phyloP scores from a whole-genome alignment of 2,888 invertebrate genomes.

The Aricia artaxerxes region DNA sequence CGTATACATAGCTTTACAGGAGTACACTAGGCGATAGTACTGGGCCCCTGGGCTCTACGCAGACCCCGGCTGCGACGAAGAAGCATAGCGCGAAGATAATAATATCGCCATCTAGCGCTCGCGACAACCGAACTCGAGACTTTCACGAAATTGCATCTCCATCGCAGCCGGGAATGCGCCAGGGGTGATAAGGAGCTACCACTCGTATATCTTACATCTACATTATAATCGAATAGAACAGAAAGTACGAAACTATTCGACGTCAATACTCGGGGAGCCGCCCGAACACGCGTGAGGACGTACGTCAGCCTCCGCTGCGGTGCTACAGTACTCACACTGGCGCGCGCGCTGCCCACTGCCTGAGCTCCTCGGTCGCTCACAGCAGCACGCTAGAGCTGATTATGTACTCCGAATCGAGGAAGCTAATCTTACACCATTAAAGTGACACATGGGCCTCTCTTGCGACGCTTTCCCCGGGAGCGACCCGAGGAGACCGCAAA shows the following conservation, averaged over 20 bases:
- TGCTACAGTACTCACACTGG: slow-evolving; percentile 14
- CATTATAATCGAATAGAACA: slow-evolving; percentile 25
- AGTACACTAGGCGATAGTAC: slow-evolving; percentile 41
- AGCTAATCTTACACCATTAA: background rate
- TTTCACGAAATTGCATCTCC: background rate
- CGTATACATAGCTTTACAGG: slow-evolving; percentile 42
- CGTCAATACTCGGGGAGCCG: slow-evolving; percentile 27
- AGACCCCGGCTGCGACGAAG: background rate
- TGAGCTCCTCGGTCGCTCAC: background rate
- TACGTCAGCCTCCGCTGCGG: slow-evolving; percentile 9
- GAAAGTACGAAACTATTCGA: slow-evolving; percentile 25
- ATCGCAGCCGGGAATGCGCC: background rate
- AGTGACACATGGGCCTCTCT: background rate
- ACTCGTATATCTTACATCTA: slow-evolving; percentile 32
- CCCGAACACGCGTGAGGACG: slow-evolving; percentile 25
- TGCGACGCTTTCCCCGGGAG: background rate
- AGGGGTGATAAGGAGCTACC: slow-evolving; percentile 22
- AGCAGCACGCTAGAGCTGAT: background rate
- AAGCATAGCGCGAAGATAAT: slow-evolving; percentile 32
- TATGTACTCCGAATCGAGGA: background rate
- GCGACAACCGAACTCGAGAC: background rate
- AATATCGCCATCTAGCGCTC: slow-evolving; percentile 10
- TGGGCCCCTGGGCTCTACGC: slow-evolving; percentile 19
- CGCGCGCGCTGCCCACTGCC: background rate
- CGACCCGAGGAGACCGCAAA: background rate